Base-by-base conservation (phyloP, 2,888 invertebrate genomes). In the Caenorhabditis zanzibari region DNA sequence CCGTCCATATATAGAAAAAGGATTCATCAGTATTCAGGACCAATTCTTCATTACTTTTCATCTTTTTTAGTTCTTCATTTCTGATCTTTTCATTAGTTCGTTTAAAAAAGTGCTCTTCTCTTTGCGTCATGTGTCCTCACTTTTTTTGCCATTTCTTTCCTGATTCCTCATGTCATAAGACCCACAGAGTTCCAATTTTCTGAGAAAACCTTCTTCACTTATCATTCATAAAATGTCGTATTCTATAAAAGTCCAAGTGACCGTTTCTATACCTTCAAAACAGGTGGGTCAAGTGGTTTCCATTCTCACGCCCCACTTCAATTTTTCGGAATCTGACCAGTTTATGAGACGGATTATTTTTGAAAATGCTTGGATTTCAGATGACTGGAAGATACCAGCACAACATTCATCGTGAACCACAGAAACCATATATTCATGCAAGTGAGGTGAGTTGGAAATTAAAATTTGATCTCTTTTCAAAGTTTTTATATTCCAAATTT, bases 231-330 rank as follows among this genome's bases (percentile, higher is more conserved):
- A 35, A 7, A 68, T 68, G 68, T 68, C 54, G 9, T 35, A 24
- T 22, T 68, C 68, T 22, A 54, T 68, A 54, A 68, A 68, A 68
- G 68, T 68, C 49, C 54, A 68, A 54, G 68, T 68, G 68, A 68
- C 68, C 68, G 68, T 68, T 68, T 54, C 68, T 26, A 68, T 68
- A 35, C 68, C 68, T 68, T n/a, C 54, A 2, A 52, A 68, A 68
- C 68, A 68, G 68, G 68, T 68, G 68, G 52, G 68, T 68, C 68
- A 68, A 68, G 52, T 52, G 52, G 68, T 54, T 26, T 63, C 12
- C 24, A 44, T 47, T 63, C 63, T 61, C 66, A 66, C 66, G 66
- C 52, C 49, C 66, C 68, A 66, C 66, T 66, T 66, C 66, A 66
- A 38, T 68, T 54, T 68, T 66, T 66, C 35, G 35, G 28, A 52